Conservation (phyloP, 2,888 invertebrate genomes). For the Chrysodeixis includens region DNA sequence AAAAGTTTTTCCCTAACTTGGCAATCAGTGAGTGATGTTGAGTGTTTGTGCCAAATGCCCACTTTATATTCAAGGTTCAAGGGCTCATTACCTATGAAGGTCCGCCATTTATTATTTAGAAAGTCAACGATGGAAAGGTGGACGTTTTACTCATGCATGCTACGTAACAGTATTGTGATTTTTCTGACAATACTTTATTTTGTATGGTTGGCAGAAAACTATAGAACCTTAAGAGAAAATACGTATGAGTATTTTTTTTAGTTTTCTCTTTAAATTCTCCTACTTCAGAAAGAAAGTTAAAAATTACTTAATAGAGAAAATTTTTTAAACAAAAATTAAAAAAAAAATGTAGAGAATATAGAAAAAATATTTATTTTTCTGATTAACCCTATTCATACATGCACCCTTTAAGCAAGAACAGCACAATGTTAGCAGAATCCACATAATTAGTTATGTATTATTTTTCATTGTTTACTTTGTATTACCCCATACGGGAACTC, state of each 20-base stretch:
- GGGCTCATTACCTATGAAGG: constrained; percentile 50
- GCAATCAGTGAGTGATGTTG: constrained; percentile 55
- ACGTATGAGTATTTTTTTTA: no score
- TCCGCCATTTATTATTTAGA: constrained; percentile 39
- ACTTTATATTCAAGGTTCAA: constrained; percentile 58
- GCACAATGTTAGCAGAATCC: not conserved
- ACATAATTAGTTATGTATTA: not conserved
- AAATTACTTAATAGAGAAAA: no score
- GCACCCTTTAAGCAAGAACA: not conserved
- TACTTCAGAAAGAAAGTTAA: no score
- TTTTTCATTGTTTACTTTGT: not conserved
- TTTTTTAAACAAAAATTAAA: not conserved
- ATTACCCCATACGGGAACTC: not conserved
- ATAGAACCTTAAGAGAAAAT: no score
- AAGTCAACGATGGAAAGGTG: constrained; percentile 43
- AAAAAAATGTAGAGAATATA: no score
- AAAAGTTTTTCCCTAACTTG: constrained; percentile 52
- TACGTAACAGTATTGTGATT: constrained; percentile 2
- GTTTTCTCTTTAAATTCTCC: no score
- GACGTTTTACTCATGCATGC: constrained; percentile 31
- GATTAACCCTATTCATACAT: not conserved
- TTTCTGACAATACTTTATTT: constrained; percentile 1
- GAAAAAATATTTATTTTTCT: no score
- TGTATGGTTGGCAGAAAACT: not conserved
- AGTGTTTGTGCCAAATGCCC: constrained; percentile 56